phyloP scores from a whole-genome alignment of 2,888 invertebrate genomes.

The Cataglyphis livida region DNA sequence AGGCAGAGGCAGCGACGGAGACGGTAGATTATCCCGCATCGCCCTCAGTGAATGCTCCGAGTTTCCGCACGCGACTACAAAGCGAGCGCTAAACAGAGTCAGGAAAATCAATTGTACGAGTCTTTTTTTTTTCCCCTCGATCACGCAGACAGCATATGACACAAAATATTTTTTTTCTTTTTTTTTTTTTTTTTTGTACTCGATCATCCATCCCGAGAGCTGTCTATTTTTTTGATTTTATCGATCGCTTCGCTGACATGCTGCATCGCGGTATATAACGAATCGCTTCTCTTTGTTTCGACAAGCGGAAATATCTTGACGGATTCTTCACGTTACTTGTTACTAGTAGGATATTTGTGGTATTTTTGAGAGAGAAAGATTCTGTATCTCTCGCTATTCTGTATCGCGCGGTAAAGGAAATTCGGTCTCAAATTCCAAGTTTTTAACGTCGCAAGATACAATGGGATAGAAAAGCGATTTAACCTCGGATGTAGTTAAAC shows the following conservation, averaged over 20 bases:
- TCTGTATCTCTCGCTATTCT: background rate
- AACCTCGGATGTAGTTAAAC: background rate
- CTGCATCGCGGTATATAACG: constrained; percentile 26
- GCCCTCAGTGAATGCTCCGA: constrained; percentile 64
- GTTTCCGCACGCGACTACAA: constrained; percentile 66
- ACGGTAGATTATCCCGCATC: constrained; percentile 67
- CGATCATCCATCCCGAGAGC: constrained; percentile 18
- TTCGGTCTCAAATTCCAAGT: background rate
- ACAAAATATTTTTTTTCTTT: constrained; percentile 32
- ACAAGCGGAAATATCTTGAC: constrained; percentile 47
- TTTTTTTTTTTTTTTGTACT: constrained; percentile 25
- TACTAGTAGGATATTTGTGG: constrained; percentile 29
- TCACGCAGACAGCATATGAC: constrained; percentile 51
- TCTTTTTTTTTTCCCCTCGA: constrained; percentile 35
- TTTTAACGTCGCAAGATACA: background rate
- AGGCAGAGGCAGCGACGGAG: constrained; percentile 42
- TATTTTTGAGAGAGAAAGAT: constrained; percentile 4
- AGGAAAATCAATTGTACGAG: constrained; percentile 38
- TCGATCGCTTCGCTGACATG: constrained; percentile 24
- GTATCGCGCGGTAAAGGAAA: constrained; percentile 2
- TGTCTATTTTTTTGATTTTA: constrained; percentile 28
- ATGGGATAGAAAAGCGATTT: constrained; percentile 5
- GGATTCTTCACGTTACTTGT: constrained; percentile 38
- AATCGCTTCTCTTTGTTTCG: constrained; percentile 37
- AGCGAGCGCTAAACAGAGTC: constrained; percentile 71